phyloP scores from a whole-genome alignment of 2,888 invertebrate genomes.

The Apamea epomidion region DNA sequence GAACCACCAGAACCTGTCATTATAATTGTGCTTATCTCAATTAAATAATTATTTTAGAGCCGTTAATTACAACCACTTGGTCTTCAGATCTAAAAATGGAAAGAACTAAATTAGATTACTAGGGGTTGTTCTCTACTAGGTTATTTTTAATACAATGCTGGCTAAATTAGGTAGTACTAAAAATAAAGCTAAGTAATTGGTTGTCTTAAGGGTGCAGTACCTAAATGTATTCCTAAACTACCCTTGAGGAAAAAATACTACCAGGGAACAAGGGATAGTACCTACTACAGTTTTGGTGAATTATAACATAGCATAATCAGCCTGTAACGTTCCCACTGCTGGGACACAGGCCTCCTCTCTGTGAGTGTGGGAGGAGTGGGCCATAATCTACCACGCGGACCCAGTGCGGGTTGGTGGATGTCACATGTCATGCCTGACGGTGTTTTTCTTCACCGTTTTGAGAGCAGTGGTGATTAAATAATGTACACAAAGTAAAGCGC shows the following conservation, averaged over 20 bases:
- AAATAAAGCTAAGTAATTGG: background rate
- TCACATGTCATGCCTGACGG: no score
- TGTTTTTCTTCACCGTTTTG: no score
- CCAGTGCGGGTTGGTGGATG: no score
- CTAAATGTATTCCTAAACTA: background rate
- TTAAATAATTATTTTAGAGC: conserved; percentile 57
- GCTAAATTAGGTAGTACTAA: background rate
- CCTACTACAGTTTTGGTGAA: no score
- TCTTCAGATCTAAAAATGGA: conserved; percentile 31
- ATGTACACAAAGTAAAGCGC: no score
- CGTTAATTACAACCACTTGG: conserved; percentile 48
- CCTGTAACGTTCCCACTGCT: no score
- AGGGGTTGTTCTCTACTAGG: conserved; percentile 28
- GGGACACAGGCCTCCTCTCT: no score
- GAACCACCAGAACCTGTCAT: conserved; percentile 55
- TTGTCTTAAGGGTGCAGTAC: background rate
- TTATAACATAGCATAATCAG: no score
- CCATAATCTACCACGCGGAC: no score
- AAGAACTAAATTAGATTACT: conserved; percentile 8
- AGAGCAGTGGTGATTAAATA: no score
- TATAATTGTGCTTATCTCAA: conserved; percentile 68
- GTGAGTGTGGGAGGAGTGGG: no score
- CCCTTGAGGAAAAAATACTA: background rate
- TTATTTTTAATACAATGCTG: conserved; percentile 16
- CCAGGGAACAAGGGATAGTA: no score